Percentiles rank a stretch among this genome's conserved stretches.
These are phyloP conservation scores for Littorina saxatilis DNA, from an alignment of 1,140 invertebrate species.

Conservation along the genomic window DNA sequence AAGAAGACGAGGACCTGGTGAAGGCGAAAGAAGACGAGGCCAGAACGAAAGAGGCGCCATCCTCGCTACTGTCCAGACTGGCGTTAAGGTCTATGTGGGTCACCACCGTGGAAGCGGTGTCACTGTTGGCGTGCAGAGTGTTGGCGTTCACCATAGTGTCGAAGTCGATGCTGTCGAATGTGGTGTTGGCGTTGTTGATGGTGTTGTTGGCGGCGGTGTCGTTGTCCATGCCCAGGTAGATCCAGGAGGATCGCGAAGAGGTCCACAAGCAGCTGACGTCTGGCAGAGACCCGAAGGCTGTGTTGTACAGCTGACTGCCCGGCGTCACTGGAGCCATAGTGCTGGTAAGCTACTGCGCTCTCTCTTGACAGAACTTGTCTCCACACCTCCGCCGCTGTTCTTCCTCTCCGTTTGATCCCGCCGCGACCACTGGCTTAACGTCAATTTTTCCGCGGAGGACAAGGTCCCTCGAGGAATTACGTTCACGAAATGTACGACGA, in stretches of 20 bases:
- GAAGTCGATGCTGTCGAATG: background rate
- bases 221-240: conserved; percentile 52
- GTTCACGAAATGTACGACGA: too few relatives aligned
- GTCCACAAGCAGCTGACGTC: conserved; percentile 37
- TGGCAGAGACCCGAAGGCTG: conserved; percentile 3
- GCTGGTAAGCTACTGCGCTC: background rate
- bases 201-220: background rate
- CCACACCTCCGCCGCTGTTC: too few relatives aligned
- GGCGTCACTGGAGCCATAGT: conserved; percentile 41
- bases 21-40: background rate
- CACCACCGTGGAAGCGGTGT: background rate
- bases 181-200: conserved; percentile 13
- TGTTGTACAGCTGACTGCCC: conserved; percentile 9
- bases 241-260: conserved; percentile 54
- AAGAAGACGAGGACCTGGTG: background rate
- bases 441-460: too few relatives aligned
- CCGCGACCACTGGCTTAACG: too few relatives aligned
- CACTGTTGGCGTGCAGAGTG: background rate
- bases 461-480: too few relatives aligned
- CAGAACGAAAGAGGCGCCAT: background rate
- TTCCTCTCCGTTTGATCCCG: too few relatives aligned
- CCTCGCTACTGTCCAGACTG: background rate
- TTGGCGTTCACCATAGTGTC: background rate
- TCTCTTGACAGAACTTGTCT: too few relatives aligned
- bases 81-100: background rate